Conservation (phyloP, 2,797 vertebrate species). For the Meda fulgida region DNA sequence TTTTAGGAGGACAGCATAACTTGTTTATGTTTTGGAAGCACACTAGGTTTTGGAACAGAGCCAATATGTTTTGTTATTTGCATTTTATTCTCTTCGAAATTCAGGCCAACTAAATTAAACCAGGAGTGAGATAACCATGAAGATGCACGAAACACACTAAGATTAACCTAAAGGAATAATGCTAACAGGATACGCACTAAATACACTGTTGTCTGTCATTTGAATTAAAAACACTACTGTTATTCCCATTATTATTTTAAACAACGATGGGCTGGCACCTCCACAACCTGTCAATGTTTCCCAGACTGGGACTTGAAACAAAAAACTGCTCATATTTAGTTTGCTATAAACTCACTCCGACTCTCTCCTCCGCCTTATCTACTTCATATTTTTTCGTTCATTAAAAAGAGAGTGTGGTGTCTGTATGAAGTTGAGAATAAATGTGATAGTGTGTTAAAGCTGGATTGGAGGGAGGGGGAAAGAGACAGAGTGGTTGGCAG, state of each 20-base stretch:
- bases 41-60: slow-evolving; percentile 16
- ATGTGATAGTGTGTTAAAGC: slow-evolving; percentile 29
- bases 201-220: not conserved
- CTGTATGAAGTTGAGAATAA: slow-evolving; percentile 31
- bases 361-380: not conserved
- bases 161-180: not conserved
- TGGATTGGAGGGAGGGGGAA: slow-evolving; percentile 1
- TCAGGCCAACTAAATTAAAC: not conserved
- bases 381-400: slow-evolving; percentile 23
- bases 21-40: slow-evolving; percentile 29
- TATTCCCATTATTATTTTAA: slow-evolving; percentile 23
- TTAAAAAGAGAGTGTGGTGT: slow-evolving; percentile 1
- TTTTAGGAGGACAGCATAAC: slow-evolving; percentile 23
- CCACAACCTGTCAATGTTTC: slow-evolving; percentile 12
- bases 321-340: not conserved
- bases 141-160: not conserved
- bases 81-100: slow-evolving; percentile 6
- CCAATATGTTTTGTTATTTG: slow-evolving; percentile 30
- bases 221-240: not conserved
- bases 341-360: slow-evolving; percentile 10
- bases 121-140: not conserved
- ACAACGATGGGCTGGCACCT: not conserved
- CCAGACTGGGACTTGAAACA: not conserved
- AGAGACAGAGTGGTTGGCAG: slow-evolving; percentile 27
- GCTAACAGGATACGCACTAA: not conserved